phyloP scores from a whole-genome alignment of 2,113 vertebrate genomes.

The Heterotis niloticus region DNA sequence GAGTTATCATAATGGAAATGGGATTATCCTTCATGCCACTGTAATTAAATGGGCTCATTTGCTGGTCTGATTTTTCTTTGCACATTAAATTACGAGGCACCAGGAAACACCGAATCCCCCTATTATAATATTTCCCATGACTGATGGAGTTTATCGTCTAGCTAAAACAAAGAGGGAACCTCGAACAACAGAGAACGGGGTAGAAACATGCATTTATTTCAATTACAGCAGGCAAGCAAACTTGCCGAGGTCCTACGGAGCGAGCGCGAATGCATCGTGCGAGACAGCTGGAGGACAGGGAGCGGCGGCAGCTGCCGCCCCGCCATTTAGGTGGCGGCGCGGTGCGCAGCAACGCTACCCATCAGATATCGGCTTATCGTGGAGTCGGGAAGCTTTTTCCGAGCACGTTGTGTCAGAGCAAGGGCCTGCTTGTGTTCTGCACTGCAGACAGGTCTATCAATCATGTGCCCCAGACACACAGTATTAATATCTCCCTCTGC shows the following conservation, averaged over 20 bases:
- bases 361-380: conserved; percentile 27
- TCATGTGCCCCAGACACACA: not conserved
- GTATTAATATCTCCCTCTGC: conserved; percentile 15
- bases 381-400: not conserved
- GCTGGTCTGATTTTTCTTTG: not conserved
- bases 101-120: not conserved
- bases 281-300: conserved; percentile 16
- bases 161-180: not conserved
- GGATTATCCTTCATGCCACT: conserved; percentile 11
- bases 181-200: not conserved
- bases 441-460: conserved; percentile 22
- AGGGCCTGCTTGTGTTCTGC: not conserved
- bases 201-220: not conserved
- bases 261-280: not conserved
- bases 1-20: conserved; percentile 54
- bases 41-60: conserved; percentile 18
- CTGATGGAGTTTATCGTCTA: not conserved
- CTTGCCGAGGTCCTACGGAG: not conserved
- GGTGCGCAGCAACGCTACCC: not conserved
- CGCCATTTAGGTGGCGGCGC: not conserved
- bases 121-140: not conserved
- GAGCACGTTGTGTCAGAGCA: not conserved
- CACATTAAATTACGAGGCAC: not conserved
- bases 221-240: not conserved
- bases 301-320: conserved; percentile 47